Evolutionary conservation across 2,113 vertebrate species (phyloP).

Genomic region (Hippoglossus stenolepis): DNA sequence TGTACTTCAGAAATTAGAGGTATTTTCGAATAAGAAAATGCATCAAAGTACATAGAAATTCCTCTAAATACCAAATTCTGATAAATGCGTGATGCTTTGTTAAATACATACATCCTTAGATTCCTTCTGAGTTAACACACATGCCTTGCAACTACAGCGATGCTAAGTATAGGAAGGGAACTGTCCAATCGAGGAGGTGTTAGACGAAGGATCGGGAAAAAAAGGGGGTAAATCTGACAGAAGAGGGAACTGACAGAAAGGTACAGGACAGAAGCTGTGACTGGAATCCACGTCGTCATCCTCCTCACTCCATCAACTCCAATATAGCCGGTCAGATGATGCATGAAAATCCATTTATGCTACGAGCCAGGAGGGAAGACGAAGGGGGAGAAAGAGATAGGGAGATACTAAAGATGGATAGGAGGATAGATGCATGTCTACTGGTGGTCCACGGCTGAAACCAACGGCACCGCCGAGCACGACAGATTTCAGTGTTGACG

Average conservation of each 20-base stretch:
- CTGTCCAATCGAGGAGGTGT: conserved; percentile 17
- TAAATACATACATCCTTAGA: background rate
- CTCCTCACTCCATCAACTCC: conserved; percentile 72
- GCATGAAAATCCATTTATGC: conserved; percentile 76
- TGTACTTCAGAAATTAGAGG: background rate
- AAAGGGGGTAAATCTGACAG: conserved; percentile 24
- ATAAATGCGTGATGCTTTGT: background rate
- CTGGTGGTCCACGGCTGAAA: conserved; percentile 34
- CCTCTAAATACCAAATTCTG: background rate
- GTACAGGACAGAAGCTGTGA: conserved; percentile 55
- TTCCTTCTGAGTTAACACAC: conserved; percentile 3
- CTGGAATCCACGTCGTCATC: conserved; percentile 65
- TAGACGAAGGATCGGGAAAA: conserved; percentile 18
- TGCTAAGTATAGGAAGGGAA: background rate
- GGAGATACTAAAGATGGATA: conserved; percentile 43
- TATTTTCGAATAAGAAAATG: background rate
- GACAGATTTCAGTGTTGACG: conserved; percentile 11
- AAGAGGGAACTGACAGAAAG: conserved; percentile 43
- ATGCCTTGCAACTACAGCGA: background rate
- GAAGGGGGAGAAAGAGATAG: conserved; percentile 22
- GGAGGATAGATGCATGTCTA: conserved; percentile 31
- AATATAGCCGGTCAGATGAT: conserved; percentile 68
- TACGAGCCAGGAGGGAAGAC: conserved; percentile 57
- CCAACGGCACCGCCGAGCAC: conserved; percentile 10
- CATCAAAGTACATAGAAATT: background rate